These are phyloP conservation scores for Trissolcus brochymenae DNA, from an alignment of 2,888 invertebrate species.

Conservation along the genomic window DNA sequence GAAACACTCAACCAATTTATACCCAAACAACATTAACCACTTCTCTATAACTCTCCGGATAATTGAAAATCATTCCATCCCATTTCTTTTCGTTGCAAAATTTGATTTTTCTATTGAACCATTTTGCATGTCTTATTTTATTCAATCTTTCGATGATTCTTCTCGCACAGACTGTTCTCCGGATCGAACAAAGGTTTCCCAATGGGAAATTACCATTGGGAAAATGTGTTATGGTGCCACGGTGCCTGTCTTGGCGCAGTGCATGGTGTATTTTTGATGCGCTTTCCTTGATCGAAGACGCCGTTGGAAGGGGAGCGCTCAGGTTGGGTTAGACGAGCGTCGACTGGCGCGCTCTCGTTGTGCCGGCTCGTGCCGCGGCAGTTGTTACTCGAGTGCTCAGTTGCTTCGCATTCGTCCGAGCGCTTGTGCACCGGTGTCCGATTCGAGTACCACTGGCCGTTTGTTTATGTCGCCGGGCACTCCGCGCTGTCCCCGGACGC, in stretches of 20 bases:
- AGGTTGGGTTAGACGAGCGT: slow-evolving; percentile 49
- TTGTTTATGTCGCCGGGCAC: slow-evolving; percentile 17
- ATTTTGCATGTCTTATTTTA: too few relatives aligned
- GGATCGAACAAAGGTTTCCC: slow-evolving; percentile 38
- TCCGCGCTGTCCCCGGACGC: not conserved
- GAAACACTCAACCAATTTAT: too few relatives aligned
- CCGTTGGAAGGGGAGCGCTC: slow-evolving; percentile 43
- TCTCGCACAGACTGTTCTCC: too few relatives aligned
- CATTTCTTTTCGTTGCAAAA: too few relatives aligned
- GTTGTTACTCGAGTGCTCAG: slow-evolving; percentile 59
- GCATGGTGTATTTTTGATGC: slow-evolving; percentile 29
- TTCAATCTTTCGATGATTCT: too few relatives aligned
- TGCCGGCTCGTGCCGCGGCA: slow-evolving; percentile 51
- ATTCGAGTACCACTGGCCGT: slow-evolving; percentile 2
- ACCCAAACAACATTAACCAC: too few relatives aligned
- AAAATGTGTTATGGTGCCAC: slow-evolving; percentile 63
- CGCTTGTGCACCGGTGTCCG: slow-evolving; percentile 49
- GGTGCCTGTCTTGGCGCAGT: slow-evolving; percentile 39
- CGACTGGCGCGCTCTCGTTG: slow-evolving; percentile 39
- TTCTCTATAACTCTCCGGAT: too few relatives aligned
- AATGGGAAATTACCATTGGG: slow-evolving; percentile 56
- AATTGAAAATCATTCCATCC: too few relatives aligned
- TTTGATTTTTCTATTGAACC: too few relatives aligned
- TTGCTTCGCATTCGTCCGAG: slow-evolving; percentile 66
- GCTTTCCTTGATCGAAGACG: slow-evolving; percentile 64